These are phyloP conservation scores for Tenthredo distinguenda DNA, from an alignment of 2,888 invertebrate species.

Conservation along the genomic window DNA sequence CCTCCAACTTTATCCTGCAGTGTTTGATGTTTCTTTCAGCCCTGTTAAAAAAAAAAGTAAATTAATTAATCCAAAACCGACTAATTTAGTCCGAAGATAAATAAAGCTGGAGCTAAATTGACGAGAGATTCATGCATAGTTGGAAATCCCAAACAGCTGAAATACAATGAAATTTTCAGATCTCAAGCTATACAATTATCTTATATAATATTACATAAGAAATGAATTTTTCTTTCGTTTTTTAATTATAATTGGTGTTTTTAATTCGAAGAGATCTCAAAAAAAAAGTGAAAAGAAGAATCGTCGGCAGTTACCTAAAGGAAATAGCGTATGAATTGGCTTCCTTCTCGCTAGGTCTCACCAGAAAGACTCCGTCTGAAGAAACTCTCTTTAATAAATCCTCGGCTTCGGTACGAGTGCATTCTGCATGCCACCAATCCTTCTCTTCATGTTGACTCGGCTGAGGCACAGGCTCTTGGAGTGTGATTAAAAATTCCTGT, in stretches of 20 bases:
- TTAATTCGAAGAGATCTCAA: background rate
- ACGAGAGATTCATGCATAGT: too few relatives aligned
- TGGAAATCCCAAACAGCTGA: background rate
- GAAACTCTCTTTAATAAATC: slow-evolving; percentile 91
- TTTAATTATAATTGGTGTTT: background rate
- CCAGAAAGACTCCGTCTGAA: slow-evolving; percentile 96
- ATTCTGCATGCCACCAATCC: slow-evolving; percentile 94
- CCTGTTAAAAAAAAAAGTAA: slow-evolving; percentile 79
- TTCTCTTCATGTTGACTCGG: slow-evolving; percentile 96
- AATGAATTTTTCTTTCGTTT: background rate
- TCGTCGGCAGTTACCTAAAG: slow-evolving; percentile 84
- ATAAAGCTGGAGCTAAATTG: background rate
- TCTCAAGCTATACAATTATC: background rate
- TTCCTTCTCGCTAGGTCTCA: slow-evolving; percentile 94
- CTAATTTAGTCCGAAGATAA: background rate
- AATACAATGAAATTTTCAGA: background rate
- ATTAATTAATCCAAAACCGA: background rate
- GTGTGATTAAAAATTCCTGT: slow-evolving; percentile 91
- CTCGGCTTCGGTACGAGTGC: slow-evolving; percentile 91
- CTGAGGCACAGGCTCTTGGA: slow-evolving; percentile 96
- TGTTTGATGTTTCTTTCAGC: slow-evolving; percentile 97
- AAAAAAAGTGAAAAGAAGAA: background rate
- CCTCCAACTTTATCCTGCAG: slow-evolving; percentile 96
- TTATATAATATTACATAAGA: background rate
- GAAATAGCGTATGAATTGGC: slow-evolving; percentile 94